Evolutionary conservation across 2,797 vertebrate genomes (phyloP).

Genomic region (Lerista edwardsae): DNA sequence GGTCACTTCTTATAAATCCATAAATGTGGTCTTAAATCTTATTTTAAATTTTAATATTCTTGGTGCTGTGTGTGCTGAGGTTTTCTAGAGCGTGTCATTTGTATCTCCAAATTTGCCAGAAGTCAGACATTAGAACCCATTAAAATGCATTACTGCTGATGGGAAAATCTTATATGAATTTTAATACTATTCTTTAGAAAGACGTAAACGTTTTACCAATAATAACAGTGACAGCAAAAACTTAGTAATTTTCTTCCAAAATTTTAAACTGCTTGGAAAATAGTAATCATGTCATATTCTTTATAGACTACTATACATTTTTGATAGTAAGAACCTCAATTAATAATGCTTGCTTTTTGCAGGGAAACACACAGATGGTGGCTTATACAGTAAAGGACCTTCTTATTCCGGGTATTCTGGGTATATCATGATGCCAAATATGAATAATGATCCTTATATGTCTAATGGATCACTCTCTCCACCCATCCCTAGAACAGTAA

Average conservation of each 20-base stretch:
- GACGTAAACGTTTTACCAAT: slow-evolving; percentile 6
- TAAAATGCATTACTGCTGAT: not conserved
- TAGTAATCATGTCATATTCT: slow-evolving; percentile 2
- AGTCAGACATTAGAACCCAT: not conserved
- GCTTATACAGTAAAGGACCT: slow-evolving; percentile 92
- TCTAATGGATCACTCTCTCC: slow-evolving; percentile 97
- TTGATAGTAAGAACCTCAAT: slow-evolving; percentile 49
- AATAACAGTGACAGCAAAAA: not conserved
- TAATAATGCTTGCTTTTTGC: slow-evolving; percentile 63
- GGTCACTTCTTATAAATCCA: slow-evolving; percentile 21
- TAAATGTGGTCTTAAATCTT: slow-evolving; percentile 4
- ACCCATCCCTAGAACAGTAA: slow-evolving; percentile 97
- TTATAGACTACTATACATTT: not conserved
- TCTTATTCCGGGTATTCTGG: slow-evolving; percentile 92
- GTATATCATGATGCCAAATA: slow-evolving; percentile 99
- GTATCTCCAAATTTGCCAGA: not conserved
- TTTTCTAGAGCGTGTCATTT: not conserved
- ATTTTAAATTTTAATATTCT: slow-evolving; percentile 28
- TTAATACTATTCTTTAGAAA: not conserved
- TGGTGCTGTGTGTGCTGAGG: not conserved
- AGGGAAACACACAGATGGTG: slow-evolving; percentile 90
- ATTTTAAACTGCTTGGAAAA: not conserved
- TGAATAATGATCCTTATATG: slow-evolving; percentile 97
- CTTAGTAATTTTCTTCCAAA: too few species aligned
- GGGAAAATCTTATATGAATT: not conserved